Evolutionary conservation across 1,140 invertebrate genomes (phyloP), one percentile per base, ranked within the genome.

Genomic region (Drosophila pseudoobscura): DNA sequence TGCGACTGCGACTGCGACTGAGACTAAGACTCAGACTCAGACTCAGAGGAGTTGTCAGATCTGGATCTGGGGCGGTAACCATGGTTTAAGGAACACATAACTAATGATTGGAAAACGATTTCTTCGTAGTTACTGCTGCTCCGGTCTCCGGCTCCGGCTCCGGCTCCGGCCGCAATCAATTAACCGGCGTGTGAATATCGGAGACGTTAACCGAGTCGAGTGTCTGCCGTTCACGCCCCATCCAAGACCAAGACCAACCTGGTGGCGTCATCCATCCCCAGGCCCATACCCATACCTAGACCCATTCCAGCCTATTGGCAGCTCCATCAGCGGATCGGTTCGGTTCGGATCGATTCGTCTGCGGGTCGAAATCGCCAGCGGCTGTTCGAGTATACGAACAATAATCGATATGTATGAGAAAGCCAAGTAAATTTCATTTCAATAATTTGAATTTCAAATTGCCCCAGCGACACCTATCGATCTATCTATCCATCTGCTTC

Each of bases 371-470:
- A 50, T 9, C 29, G 79, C 68, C 75, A 56, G 47, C 52, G 79
- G 78, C 56, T 26, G 6, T 31, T 9, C 8, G 31, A 31, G 31
- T 8, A 9, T 31, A 31, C 31, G 24, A 26, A 26, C 60, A 55
- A 53, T 39, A 43, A 24, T 41, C 35, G 54, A 53, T 35, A 62
- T 39, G 39, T 3, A 11, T 54, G 52, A 41, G 20, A 63, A 55
- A 53, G 44, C 39, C 22, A 70, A 20, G 49, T 20, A 61, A 71
- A 80, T 71, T 80, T 71, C 60, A 78, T 62, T 65, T 59, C 58
- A 68, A 80, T 80, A 75, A 79, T 79, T 84, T 83, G 75, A 83
- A 83, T 66, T 79, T 84, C 64, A 83, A 83, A 83, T 83, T 39
- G 50, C 53, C 59, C 52, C 54, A 58, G 61, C 79, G 76, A 76